phyloP scores from a whole-genome alignment of 2,888 invertebrate species.

The Drosophila stalkeri region DNA sequence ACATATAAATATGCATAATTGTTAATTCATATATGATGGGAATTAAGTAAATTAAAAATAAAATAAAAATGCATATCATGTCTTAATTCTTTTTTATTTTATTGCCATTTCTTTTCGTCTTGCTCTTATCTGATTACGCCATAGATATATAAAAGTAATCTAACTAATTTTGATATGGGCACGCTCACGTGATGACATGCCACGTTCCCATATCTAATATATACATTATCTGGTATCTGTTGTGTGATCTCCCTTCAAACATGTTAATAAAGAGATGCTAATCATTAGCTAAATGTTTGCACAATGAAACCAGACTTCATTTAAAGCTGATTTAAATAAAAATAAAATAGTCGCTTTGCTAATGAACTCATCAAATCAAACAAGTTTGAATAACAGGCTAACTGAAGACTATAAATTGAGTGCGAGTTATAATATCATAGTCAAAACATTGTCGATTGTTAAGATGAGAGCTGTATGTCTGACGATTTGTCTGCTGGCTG shows the following conservation, averaged over 20 bases:
- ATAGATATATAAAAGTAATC: background rate
- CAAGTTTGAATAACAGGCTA: background rate
- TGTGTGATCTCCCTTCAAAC: background rate
- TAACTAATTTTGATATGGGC: background rate
- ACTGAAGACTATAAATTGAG: conserved; percentile 12
- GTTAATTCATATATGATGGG: background rate
- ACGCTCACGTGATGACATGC: background rate
- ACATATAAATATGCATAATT: background rate
- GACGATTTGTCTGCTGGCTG: conserved; percentile 13
- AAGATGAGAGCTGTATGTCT: conserved; percentile 12
- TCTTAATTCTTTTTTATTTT: background rate
- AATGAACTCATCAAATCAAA: conserved; percentile 19
- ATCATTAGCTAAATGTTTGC: background rate
- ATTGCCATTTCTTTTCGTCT: background rate
- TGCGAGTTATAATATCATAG: background rate
- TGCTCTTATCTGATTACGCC: background rate
- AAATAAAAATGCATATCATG: too few relatives aligned
- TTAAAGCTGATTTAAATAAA: background rate
- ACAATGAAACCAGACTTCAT: background rate
- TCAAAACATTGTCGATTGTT: background rate
- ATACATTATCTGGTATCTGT: background rate
- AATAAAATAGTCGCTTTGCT: background rate
- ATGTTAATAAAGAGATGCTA: conserved; percentile 2
- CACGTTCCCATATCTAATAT: too few relatives aligned
- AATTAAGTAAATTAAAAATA: background rate